Evolutionary conservation across 2,113 vertebrate genomes (phyloP).

Genomic region (Pelmatolapia mariae): DNA sequence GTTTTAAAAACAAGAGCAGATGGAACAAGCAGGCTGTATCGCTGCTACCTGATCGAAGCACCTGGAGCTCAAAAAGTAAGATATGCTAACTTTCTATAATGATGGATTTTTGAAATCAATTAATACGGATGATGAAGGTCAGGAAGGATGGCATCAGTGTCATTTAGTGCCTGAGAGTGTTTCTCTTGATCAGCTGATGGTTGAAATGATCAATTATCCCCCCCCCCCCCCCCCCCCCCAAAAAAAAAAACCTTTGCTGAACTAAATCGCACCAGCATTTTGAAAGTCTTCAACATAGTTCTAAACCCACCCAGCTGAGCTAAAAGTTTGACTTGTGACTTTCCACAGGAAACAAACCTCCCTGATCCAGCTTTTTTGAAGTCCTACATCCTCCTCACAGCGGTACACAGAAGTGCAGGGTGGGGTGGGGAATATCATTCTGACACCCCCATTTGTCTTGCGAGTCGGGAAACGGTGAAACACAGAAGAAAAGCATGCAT

Average conservation of each 20-base stretch:
- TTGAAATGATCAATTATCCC: background rate
- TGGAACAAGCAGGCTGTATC: background rate
- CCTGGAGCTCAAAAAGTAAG: background rate
- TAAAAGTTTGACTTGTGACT: background rate
- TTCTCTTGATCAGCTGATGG: background rate
- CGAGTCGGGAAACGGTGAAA: constrained; percentile 8
- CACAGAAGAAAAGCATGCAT: constrained; percentile 42
- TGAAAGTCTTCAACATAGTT: background rate
- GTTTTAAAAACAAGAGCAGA: background rate
- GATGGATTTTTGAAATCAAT: background rate
- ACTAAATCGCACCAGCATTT: background rate
- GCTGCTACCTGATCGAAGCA: background rate
- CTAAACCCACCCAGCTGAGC: background rate
- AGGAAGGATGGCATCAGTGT: background rate
- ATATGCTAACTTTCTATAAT: background rate
- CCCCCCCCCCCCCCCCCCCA: background rate
- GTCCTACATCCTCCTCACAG: background rate
- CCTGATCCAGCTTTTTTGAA: background rate
- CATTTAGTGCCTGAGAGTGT: background rate
- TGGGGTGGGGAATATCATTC: background rate
- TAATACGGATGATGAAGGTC: background rate
- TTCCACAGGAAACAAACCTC: background rate
- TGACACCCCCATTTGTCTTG: constrained; percentile 58
- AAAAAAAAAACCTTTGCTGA: background rate
- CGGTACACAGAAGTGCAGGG: background rate